Percentiles rank a stretch among this genome's conserved stretches.
These are phyloP conservation scores for Vireo altiloquus DNA, from an alignment of 2,113 vertebrate species.

Conservation along the genomic window DNA sequence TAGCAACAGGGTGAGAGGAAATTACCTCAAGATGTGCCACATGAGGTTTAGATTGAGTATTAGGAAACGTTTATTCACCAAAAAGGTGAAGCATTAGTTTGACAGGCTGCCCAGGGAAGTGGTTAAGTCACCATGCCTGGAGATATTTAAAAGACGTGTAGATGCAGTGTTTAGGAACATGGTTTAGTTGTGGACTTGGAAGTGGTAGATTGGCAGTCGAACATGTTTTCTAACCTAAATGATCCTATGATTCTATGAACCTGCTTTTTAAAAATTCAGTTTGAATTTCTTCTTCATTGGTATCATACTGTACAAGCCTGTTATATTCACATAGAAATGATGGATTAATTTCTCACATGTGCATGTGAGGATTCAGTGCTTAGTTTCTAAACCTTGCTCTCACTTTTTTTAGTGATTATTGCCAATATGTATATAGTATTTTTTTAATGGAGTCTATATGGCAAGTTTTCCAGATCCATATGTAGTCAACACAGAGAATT, in stretches of 20 bases:
- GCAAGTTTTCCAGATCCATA: background rate
- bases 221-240: background rate
- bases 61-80: background rate
- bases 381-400: background rate
- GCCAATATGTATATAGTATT: background rate
- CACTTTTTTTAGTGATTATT: background rate
- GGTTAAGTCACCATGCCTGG: background rate
- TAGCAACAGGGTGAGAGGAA: background rate
- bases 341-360: background rate
- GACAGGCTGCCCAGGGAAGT: background rate
- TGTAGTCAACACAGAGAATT: background rate
- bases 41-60: background rate
- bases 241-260: background rate
- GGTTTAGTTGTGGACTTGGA: background rate
- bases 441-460: background rate
- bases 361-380: background rate
- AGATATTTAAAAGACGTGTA: background rate
- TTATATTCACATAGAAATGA: background rate
- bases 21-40: background rate
- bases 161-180: background rate
- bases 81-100: background rate
- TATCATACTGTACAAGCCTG: background rate
- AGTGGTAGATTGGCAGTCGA: background rate
- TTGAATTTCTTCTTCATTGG: background rate
- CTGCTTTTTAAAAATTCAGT: background rate